Base-by-base conservation (phyloP, 2,113 vertebrate genomes). In the Cromileptes altivelis region DNA sequence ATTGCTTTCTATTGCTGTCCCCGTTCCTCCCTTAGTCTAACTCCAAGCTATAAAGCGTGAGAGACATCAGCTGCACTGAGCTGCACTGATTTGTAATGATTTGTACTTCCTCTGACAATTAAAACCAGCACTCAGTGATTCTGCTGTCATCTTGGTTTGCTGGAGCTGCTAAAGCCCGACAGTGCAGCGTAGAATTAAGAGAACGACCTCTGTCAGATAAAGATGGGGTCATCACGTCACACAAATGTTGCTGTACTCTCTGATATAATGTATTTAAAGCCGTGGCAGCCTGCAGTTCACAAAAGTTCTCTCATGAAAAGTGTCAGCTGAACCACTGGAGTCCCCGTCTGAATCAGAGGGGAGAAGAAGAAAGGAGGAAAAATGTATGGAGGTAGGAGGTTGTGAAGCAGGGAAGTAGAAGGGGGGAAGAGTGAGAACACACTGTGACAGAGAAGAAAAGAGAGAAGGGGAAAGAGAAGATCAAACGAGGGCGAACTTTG, bases 401-500 rank as follows among this genome's bases (percentile, higher is more conserved):
- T 4, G 6, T 1, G 55, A 23, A 40, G 75, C 14, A 23, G 69
- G 56, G 37, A 19, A 45, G 61, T 3, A 52, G 17, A 57, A 40
- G 9, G 27, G 2, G 25, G 1, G n/a, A 21, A 55, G 4, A 42
- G 30, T 3, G 11, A 8, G 15, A 42, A 11, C 61, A 17, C 10
- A 33, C 1, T 19, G 50, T 57, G 62, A 57, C 50, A 55, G 68
- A 47, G 55, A 72, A 45, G 19, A 62, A 50, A 2, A 45, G 42
- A 50, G 23, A 69, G 37, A 57, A n/a, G 63, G 45, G 45, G 30
- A 64, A 82, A 78, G 64, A 49, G 12, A 57, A 75, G 90, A 92
- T 92, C 91, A 92, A 89, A 92, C 63, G 1, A 79, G 19, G 15
- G 47, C 27, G 77, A 85, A 78, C 27, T 80, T 76, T 81, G 63